phyloP scores from a whole-genome alignment of 2,113 vertebrate species.

The Hippocampus comes region DNA sequence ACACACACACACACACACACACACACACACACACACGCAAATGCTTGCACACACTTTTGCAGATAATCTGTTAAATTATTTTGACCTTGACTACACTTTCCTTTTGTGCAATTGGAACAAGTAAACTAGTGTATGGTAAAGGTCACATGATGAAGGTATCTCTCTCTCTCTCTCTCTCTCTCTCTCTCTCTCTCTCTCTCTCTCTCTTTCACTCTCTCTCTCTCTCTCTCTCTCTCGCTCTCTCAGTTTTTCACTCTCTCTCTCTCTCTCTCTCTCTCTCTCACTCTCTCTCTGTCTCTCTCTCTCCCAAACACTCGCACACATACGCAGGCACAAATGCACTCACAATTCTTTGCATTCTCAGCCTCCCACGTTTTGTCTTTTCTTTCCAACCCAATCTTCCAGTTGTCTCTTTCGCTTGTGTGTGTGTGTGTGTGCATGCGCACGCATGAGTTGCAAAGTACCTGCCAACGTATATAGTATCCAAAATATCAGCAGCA shows the following conservation, averaged over 20 bases:
- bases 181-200: neutral
- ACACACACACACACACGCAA: neutral
- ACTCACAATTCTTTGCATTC: constrained; percentile 38
- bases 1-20: neutral
- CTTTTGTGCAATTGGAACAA: neutral
- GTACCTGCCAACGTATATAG: constrained; percentile 3
- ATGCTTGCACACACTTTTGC: neutral
- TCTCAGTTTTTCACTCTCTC: neutral
- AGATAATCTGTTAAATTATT: neutral
- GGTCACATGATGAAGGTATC: neutral
- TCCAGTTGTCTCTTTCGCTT: constrained; percentile 24
- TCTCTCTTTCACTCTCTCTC: neutral
- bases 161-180: neutral
- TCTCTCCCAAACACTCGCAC: constrained; percentile 9
- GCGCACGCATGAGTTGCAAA: neutral
- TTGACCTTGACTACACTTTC: neutral
- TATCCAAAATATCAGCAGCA: neutral
- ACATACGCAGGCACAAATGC: constrained; percentile 7
- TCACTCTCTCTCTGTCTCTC: neutral
- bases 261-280: neutral
- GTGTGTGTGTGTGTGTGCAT: constrained; percentile 25
- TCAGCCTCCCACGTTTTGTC: constrained; percentile 44
- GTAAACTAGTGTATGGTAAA: neutral
- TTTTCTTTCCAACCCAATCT: constrained; percentile 28
- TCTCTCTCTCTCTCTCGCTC: neutral